These are phyloP conservation scores for Sinocyclocheilus anophthalmus DNA, from an alignment of 2,113 vertebrate genomes.

Conservation along the genomic window DNA sequence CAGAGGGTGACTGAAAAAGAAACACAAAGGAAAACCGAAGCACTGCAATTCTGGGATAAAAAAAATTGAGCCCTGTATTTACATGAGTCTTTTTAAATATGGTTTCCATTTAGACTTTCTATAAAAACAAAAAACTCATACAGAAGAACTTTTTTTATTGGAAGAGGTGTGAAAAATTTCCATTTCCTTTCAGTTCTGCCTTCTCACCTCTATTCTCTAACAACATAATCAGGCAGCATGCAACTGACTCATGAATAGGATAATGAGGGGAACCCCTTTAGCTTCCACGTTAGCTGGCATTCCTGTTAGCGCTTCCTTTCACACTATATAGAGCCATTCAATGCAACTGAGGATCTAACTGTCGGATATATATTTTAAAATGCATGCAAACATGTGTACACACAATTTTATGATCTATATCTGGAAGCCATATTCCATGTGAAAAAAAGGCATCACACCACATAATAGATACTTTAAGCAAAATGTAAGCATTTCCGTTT, in stretches of 20 bases:
- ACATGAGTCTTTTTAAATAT: conserved; percentile 1
- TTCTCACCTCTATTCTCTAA: conserved; percentile 49
- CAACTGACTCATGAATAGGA: conserved; percentile 54
- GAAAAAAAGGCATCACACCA: not conserved
- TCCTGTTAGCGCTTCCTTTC: conserved; percentile 20
- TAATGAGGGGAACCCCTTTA: conserved; percentile 53
- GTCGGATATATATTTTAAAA: conserved; percentile 14
- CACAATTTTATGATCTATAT: conserved; percentile 8
- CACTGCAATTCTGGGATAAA: conserved; percentile 34
- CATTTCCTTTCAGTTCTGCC: conserved; percentile 41
- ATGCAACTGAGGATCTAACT: conserved; percentile 10
- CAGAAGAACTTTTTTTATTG: not conserved
- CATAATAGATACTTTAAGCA: not conserved
- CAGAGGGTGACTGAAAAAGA: conserved; percentile 47
- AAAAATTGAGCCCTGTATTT: conserved; percentile 5
- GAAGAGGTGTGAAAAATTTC: conserved; percentile 9
- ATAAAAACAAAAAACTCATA: not conserved
- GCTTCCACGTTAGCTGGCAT: conserved; percentile 30
- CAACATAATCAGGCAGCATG: conserved; percentile 36
- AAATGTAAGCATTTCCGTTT: not conserved
- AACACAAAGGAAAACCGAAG: conserved; percentile 37
- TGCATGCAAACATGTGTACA: not conserved
- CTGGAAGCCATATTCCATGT: conserved; percentile 1
- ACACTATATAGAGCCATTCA: not conserved
- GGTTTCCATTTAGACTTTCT: conserved; percentile 3